These are phyloP conservation scores for Proisotoma minuta DNA, from an alignment of 2,888 invertebrate species.

Conservation along the genomic window DNA sequence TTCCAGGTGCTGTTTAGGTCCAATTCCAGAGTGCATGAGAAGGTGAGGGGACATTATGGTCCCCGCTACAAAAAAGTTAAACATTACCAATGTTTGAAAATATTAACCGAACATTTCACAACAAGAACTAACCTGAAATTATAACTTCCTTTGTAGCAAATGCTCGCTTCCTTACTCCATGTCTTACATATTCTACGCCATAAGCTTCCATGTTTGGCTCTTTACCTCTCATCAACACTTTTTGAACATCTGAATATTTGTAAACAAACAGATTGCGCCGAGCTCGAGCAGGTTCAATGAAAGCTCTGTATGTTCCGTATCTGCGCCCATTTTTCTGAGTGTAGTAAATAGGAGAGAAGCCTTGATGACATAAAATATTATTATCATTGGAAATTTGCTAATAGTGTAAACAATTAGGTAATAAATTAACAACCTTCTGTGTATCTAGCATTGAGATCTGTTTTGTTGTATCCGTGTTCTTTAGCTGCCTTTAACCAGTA, in stretches of 20 bases:
- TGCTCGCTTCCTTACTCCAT: slow-evolving; percentile 34
- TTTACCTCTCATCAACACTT: slow-evolving; percentile 34
- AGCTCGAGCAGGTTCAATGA: slow-evolving; percentile 35
- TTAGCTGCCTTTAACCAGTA: slow-evolving; percentile 31
- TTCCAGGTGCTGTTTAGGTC: slow-evolving; percentile 37
- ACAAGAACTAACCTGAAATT: too few species aligned
- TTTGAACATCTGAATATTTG: slow-evolving; percentile 36
- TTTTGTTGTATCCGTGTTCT: slow-evolving; percentile 26
- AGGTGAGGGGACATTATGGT: slow-evolving; percentile 36
- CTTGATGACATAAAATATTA: too few species aligned
- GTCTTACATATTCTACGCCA: slow-evolving; percentile 42
- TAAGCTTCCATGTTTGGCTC: slow-evolving; percentile 30
- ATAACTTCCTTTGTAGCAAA: slow-evolving; percentile 43
- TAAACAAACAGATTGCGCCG: slow-evolving; percentile 36
- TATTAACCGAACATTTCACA: too few species aligned
- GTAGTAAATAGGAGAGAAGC: slow-evolving; percentile 42
- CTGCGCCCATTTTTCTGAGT: slow-evolving; percentile 43
- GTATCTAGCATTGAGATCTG: slow-evolving; percentile 31
- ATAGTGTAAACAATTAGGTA: neutral
- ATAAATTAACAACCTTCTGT: slow-evolving; percentile 20
- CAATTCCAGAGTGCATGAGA: slow-evolving; percentile 43
- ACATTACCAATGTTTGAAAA: too few species aligned
- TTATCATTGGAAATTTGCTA: neutral
- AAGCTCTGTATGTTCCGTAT: slow-evolving; percentile 40
- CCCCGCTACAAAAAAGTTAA: too few species aligned